These are phyloP conservation scores for Aethina tumida DNA, from an alignment of 1,140 invertebrate species.

Conservation along the genomic window DNA sequence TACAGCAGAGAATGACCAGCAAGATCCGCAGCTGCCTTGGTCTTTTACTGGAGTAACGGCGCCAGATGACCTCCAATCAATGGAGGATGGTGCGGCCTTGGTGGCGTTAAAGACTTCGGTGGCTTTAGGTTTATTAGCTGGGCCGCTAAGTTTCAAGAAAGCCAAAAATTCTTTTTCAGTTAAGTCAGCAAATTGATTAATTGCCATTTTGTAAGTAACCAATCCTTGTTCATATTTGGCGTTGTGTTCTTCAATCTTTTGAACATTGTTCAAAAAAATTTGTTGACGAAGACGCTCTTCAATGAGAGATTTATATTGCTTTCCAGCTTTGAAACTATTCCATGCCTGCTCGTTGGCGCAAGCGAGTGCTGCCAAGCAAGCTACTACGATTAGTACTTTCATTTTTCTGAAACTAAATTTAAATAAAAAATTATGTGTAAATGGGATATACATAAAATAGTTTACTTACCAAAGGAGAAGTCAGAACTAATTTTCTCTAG, in stretches of 20 bases:
- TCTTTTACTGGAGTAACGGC: constrained; percentile 27
- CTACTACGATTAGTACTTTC: too few species aligned
- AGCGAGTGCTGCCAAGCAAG: too few species aligned
- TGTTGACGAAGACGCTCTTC: constrained; percentile 57
- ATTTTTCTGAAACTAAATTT: too few species aligned
- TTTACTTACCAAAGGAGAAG: too few species aligned
- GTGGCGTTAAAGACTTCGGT: neutral
- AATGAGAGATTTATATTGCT: too few species aligned
- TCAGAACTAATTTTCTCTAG: too few species aligned
- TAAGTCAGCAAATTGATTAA: constrained; percentile 81
- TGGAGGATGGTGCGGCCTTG: constrained; percentile 11
- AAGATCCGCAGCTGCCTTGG: constrained; percentile 36
- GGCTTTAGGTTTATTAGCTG: constrained; percentile 43
- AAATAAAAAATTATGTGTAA: too few species aligned
- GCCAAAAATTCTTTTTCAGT: constrained; percentile 65
- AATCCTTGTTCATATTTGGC: constrained; percentile 51
- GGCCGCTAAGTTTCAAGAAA: constrained; percentile 64
- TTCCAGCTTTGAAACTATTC: too few species aligned
- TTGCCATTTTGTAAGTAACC: constrained; percentile 50
- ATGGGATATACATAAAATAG: too few species aligned
- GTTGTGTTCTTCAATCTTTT: constrained; percentile 78
- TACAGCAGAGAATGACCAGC: constrained; percentile 46
- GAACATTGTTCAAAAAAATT: constrained; percentile 75
- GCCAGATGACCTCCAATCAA: constrained; percentile 28
- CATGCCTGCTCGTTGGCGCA: too few species aligned